phyloP scores from a whole-genome alignment of 2,113 vertebrate species.

The Podiceps cristatus region DNA sequence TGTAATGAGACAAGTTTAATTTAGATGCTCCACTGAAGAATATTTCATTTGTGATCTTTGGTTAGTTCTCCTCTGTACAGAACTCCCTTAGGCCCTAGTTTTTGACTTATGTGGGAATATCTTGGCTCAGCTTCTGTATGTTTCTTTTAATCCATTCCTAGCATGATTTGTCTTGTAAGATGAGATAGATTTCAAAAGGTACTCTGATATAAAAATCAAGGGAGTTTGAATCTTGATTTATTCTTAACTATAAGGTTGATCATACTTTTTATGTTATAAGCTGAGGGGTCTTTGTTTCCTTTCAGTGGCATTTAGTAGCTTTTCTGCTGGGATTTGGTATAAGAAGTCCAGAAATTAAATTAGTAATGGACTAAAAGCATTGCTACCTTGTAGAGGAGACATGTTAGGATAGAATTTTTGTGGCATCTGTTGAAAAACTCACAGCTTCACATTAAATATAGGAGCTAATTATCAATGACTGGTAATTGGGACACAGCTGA shows the following conservation, averaged over 20 bases:
- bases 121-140: background rate
- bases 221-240: background rate
- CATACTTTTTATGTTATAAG: rapidly evolving
- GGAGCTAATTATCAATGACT: background rate
- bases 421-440: background rate
- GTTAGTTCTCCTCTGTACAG: background rate
- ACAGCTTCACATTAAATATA: rapidly evolving
- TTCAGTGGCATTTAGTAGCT: background rate
- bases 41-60: rapidly evolving
- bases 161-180: background rate
- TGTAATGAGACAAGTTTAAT: background rate
- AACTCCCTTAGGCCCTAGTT: background rate
- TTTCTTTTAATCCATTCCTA: background rate
- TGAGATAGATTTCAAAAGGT: background rate
- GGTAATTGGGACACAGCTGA: rapidly evolving
- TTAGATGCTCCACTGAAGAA: background rate
- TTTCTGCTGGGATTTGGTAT: background rate
- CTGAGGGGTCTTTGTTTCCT: background rate
- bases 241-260: background rate
- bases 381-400: background rate
- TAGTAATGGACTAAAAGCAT: background rate
- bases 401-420: background rate
- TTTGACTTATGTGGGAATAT: background rate
- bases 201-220: background rate
- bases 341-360: background rate